Base-by-base conservation (phyloP, 2,888 invertebrate genomes). In the Polydrusus tereticollis region DNA sequence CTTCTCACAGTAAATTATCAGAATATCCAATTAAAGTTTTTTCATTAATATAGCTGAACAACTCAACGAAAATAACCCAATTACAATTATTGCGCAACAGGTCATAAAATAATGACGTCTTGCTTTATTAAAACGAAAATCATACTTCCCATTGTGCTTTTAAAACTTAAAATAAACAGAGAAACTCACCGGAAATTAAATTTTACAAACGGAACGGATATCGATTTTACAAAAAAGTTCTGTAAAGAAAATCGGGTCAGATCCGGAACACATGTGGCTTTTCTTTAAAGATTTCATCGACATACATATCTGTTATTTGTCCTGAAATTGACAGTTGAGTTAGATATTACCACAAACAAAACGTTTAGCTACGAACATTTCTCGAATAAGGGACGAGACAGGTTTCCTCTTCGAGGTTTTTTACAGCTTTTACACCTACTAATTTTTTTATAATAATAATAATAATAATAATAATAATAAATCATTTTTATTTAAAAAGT, bases 131-230 rank as follows among this genome's bases (percentile, higher is more conserved):
- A 21, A 21, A 7, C 12, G 23, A 21, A 21, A 21, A 21, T 47
- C n/a, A 23, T 16, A 41, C 3, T 47, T 47, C n/a, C 47, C 21
- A 21, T 21, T 23, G 47, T 12, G 23, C 21, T n/a, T 47, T 23
- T 47, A n/a, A 47, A 23, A 3, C 47, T 20, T 20, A 21, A 47
- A 23, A 47, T 47, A 47, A 21, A 21, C 21, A 47, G 21, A 21
- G n/a, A 47, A 47, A 47, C 21, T 23, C 50, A 14, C 23, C 50
- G 50, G 50, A 50, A 50, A 50, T 50, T 50, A 50, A 50, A 50
- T 7, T 26, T 50, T 50, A 20, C 50, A 50, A 50, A 50, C 23
- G 23, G n/a, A 50, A 14, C 10, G 50, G 50, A 26, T 50, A 50
- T 50, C 14, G 50, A 50, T 50, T 50, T 50, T 50, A 50, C 26